Evolutionary conservation across 2,888 invertebrate genomes (phyloP).

Genomic region (Mythimna loreyi): DNA sequence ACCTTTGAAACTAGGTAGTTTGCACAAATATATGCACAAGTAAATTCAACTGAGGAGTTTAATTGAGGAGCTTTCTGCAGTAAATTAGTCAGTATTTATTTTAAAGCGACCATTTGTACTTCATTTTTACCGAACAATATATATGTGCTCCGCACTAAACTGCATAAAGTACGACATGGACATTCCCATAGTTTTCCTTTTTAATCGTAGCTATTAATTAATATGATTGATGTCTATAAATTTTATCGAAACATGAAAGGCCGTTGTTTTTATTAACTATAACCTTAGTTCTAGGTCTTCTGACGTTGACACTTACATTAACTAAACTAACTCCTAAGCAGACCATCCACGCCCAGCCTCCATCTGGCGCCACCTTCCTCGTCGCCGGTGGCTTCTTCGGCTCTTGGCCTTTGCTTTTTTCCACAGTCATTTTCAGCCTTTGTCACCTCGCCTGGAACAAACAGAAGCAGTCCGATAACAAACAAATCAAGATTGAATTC

Average conservation of each 20-base stretch:
- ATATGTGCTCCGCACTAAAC: conserved; percentile 1
- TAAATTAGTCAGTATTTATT: conserved; percentile 20
- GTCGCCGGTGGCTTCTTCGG: conserved; percentile 84
- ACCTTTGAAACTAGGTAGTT: conserved; percentile 15
- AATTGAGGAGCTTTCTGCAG: not conserved
- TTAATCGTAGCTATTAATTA: conserved; percentile 12
- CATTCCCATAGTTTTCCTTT: conserved; percentile 19
- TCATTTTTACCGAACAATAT: conserved; percentile 2
- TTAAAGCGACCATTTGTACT: not conserved
- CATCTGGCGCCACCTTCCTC: conserved; percentile 95
- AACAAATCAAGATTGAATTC: conserved; percentile 1
- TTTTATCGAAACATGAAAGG: not conserved
- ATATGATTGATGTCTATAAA: not conserved
- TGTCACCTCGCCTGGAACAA: conserved; percentile 87
- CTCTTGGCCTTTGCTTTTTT: conserved; percentile 85
- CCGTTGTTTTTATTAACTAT: not conserved
- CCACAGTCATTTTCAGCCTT: conserved; percentile 88
- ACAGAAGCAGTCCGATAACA: conserved; percentile 14
- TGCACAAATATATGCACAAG: conserved; percentile 4
- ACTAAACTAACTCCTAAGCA: conserved; percentile 96
- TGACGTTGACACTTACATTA: conserved; percentile 92
- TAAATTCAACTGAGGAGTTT: conserved; percentile 4
- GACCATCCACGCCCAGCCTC: conserved; percentile 97
- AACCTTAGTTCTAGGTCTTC: not conserved
- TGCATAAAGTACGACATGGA: not conserved